Percentiles rank a stretch among this genome's conserved stretches.
These are phyloP conservation scores for Glossosoma conforme DNA, from an alignment of 1,140 invertebrate genomes.

Conservation along the genomic window DNA sequence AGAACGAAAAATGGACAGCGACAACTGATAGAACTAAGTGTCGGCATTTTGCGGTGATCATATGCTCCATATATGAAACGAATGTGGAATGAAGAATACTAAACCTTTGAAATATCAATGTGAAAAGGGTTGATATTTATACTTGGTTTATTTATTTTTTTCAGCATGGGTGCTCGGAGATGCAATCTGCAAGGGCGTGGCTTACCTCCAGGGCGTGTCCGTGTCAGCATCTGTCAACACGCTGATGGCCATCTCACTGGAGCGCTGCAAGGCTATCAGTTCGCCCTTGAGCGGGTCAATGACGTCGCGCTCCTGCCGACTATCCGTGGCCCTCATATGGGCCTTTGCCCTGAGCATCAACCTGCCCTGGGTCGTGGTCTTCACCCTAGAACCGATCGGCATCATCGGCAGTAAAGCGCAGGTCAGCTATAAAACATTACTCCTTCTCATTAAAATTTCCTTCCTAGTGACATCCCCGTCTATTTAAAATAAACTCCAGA, in stretches of 20 bases:
- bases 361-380: slow-evolving; percentile 57
- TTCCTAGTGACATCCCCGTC: too few species aligned
- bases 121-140: too few species aligned
- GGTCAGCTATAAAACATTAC: too few species aligned
- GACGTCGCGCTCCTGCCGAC: slow-evolving; percentile 42
- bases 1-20: too few species aligned
- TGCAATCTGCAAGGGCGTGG: slow-evolving; percentile 56
- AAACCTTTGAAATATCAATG: background rate
- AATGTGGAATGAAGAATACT: background rate
- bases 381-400: slow-evolving; percentile 38
- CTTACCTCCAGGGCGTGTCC: slow-evolving; percentile 60
- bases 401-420: slow-evolving; percentile 34
- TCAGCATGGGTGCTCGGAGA: slow-evolving; percentile 59
- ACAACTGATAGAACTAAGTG: too few species aligned
- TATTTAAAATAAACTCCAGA: too few species aligned
- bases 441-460: too few species aligned
- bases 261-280: slow-evolving; percentile 57
- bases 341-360: slow-evolving; percentile 49
- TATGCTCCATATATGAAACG: too few species aligned
- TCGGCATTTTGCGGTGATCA: too few species aligned
- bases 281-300: slow-evolving; percentile 53
- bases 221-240: slow-evolving; percentile 62
- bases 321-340: slow-evolving; percentile 54
- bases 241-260: slow-evolving; percentile 58
- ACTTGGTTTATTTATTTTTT: slow-evolving; percentile 25